Evolutionary conservation across 2,113 vertebrate genomes (phyloP), one percentile per base, ranked within the genome.

Genomic region (Antigone vipio): DNA sequence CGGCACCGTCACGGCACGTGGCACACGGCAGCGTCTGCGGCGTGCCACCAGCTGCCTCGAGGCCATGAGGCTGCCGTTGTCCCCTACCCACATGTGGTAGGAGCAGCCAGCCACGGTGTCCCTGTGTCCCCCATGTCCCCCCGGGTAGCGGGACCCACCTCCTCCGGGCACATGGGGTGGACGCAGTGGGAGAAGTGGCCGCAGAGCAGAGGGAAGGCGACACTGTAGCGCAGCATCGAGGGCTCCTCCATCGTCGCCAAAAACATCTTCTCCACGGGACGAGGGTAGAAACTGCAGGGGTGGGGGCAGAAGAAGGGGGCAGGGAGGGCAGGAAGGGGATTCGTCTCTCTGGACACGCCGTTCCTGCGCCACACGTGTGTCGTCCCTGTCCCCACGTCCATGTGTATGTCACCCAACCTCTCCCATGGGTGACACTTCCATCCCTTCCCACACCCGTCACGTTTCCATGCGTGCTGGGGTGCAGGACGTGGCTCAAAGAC

Each of bases 121-220:
- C 53, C 60, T 13, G 9, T 12, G 56, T 45, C 38, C 30, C 38
- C 47, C 9, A 1, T 5, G 34, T 12, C 13, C n/a, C n/a, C 23
- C 42, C 4, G 1, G 3, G 44, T 45, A 42, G 49, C 32, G 9
- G 68, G 16, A 72, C 87, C 32, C 97, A 99, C 99, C 99, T 99
- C 99, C 96, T 99, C 99, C 14, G 99, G 99, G 66, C 99, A 99
- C 97, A 99, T 98, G 53, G 98, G 93, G 86, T 99, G 98, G 22
- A 97, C 85, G 92, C 98, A 98, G 58, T 84, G 96, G 71, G 90
- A 98, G 97, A 99, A 99, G 93, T 99, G 98, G 56, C 97, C 93
- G 84, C 99, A 99, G 91, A 98, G 97, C 38, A 98, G 72, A 0
- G 99, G 99, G 94, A 99, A 99, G 44, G 98, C 97, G 85, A 99